A percentile compares a stretch with the other conserved stretches of the same genome.
Evolutionary conservation across 2,797 vertebrate species (phyloP).

Genomic region (Manis pentadactyla): DNA sequence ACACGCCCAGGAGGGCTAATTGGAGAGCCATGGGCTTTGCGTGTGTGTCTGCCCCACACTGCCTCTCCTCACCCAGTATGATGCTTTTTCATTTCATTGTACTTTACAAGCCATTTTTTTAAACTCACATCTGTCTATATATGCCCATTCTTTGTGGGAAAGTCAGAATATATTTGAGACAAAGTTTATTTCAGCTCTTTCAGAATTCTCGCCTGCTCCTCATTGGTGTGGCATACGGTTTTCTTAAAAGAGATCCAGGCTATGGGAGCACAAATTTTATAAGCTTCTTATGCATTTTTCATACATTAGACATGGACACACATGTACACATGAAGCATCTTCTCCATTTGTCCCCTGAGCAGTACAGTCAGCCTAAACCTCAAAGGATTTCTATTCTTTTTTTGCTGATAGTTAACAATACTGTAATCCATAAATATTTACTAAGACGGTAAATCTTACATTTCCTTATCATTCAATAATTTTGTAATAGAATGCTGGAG

Average conservation of each 20-base stretch:
- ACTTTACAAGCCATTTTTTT: not conserved
- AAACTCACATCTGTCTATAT: not conserved
- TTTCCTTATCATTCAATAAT: not conserved
- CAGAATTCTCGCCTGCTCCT: not conserved
- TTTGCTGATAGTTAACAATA: not conserved
- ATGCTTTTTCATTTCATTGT: not conserved
- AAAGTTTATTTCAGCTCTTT: not conserved
- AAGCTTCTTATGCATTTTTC: constrained; percentile 59
- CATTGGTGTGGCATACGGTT: not conserved
- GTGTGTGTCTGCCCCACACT: not conserved
- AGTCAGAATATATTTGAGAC: not conserved
- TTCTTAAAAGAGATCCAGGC: constrained; percentile 13
- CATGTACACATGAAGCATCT: not conserved
- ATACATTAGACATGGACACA: constrained; percentile 10
- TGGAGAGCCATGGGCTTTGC: not conserved
- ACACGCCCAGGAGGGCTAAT: not conserved
- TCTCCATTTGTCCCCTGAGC: constrained; percentile 22
- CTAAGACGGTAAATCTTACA: not conserved
- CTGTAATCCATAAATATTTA: not conserved
- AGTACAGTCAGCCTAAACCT: not conserved
- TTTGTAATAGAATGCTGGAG: not conserved
- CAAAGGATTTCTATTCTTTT: not conserved
- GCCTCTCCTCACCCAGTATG: not conserved
- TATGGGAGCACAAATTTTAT: constrained; percentile 46
- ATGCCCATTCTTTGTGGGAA: not conserved